Evolutionary conservation across 2,797 vertebrate species (phyloP).

Genomic region (Centroberyx gerrardi): DNA sequence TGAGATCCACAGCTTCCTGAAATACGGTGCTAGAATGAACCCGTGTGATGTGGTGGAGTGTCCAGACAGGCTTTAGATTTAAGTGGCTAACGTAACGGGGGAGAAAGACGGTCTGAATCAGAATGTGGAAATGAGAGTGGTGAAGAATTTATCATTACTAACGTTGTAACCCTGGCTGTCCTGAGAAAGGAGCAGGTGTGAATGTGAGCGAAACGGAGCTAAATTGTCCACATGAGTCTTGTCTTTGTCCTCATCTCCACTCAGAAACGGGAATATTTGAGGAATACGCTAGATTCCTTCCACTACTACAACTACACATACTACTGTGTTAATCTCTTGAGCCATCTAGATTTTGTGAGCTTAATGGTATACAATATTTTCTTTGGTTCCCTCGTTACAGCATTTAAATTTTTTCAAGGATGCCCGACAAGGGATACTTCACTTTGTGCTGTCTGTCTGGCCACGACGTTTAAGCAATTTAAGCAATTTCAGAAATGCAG

Average conservation of each 20-base stretch:
- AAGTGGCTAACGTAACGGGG: neutral
- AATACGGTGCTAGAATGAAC: constrained; percentile 10
- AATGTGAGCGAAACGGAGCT: constrained; percentile 3
- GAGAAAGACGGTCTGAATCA: constrained; percentile 26
- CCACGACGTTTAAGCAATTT: no score
- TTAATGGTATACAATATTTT: no score
- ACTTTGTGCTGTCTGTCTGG: neutral
- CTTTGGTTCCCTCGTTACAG: no score
- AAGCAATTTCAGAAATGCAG: neutral
- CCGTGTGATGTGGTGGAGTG: constrained; percentile 20
- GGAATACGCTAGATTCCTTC: neutral
- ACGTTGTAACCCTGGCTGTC: neutral
- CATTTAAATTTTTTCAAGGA: no score
- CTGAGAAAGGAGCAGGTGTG: neutral
- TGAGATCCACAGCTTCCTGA: constrained; percentile 5
- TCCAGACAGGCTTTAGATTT: constrained; percentile 24
- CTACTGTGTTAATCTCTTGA: no score
- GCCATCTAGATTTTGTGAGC: no score
- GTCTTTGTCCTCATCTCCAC: neutral
- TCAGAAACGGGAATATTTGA: neutral
- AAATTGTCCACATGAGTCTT: neutral
- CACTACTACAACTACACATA: no score
- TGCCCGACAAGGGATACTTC: no score
- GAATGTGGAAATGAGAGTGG: constrained; percentile 29
- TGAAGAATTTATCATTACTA: constrained; percentile 12